Evolutionary conservation across 2,888 invertebrate genomes (phyloP).

Genomic region (Polyommatus iphigenia): DNA sequence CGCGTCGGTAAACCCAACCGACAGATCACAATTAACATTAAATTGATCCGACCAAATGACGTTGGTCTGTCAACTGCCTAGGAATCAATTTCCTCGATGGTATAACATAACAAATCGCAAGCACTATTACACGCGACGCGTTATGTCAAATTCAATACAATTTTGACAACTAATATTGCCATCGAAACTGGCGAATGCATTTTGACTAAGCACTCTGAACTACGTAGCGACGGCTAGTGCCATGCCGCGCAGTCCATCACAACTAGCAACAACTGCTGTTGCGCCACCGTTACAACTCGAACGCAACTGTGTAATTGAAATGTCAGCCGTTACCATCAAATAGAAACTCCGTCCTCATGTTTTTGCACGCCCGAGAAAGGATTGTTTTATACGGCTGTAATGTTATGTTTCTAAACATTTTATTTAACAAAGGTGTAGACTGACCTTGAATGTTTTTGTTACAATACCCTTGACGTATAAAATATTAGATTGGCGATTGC

Average conservation of each 20-base stretch:
- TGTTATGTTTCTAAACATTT: neutral
- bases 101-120: too few relatives aligned
- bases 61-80: too few relatives aligned
- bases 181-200: too few relatives aligned
- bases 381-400: neutral
- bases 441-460: neutral
- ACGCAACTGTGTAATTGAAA: constrained; percentile 64
- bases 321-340: constrained; percentile 55
- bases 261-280: constrained; percentile 34
- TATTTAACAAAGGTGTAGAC: neutral
- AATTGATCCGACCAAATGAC: too few relatives aligned
- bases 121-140: too few relatives aligned
- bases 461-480: neutral
- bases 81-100: too few relatives aligned
- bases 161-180: too few relatives aligned
- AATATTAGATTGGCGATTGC: neutral
- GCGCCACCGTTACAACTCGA: constrained; percentile 40
- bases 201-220: neutral
- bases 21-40: too few relatives aligned
- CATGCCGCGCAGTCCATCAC: constrained; percentile 30
- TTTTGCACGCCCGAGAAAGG: neutral
- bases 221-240: constrained; percentile 2
- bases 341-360: constrained; percentile 32
- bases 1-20: too few relatives aligned
- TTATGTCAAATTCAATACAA: too few relatives aligned